These are phyloP conservation scores for Leptinotarsa lineolata DNA, from an alignment of 1,140 invertebrate genomes.

Conservation along the genomic window DNA sequence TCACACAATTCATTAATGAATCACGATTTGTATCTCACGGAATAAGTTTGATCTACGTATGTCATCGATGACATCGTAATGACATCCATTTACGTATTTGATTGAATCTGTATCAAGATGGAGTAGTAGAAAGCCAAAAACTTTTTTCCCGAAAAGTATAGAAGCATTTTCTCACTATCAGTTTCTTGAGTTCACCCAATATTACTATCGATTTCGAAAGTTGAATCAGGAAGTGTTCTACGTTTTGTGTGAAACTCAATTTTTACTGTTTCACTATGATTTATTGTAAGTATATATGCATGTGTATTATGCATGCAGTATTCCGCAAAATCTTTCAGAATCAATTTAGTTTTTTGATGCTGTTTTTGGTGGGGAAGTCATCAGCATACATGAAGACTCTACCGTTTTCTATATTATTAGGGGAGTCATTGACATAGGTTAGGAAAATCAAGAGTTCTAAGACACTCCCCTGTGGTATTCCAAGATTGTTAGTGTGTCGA, in stretches of 20 bases:
- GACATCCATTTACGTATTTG: too few species aligned
- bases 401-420: constrained; percentile 7
- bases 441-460: constrained; percentile 11
- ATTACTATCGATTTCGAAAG: constrained; percentile 10
- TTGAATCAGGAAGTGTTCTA: background rate
- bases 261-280: constrained; percentile 9
- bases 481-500: constrained; percentile 11
- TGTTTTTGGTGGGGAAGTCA: constrained; percentile 1
- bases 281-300: constrained; percentile 13
- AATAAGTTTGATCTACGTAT: too few species aligned
- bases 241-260: constrained; percentile 13
- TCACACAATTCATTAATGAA: too few species aligned
- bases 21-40: too few species aligned
- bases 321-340: constrained; percentile 13
- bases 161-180: too few species aligned
- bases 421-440: constrained; percentile 12
- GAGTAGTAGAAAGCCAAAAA: too few species aligned
- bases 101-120: too few species aligned
- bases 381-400: constrained; percentile 17
- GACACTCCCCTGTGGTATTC: constrained; percentile 16
- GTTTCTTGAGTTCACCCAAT: too few species aligned
- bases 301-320: constrained; percentile 7
- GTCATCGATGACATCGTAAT: too few species aligned
- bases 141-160: too few species aligned
- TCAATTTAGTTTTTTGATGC: background rate